Evolutionary conservation across 2,797 vertebrate species (phyloP).

Genomic region (Limnodromus scolopaceus): DNA sequence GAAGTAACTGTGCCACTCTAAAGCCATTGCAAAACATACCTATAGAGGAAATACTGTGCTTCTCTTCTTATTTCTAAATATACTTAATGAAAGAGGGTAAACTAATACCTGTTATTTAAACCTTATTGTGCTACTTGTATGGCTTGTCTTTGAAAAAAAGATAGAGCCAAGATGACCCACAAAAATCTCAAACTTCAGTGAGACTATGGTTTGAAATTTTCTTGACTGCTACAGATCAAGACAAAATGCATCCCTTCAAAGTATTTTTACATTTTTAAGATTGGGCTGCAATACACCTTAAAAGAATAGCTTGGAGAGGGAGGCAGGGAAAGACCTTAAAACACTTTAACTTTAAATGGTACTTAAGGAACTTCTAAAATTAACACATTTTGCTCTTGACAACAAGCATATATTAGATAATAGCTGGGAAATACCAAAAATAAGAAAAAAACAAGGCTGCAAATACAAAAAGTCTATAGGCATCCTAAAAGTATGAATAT

Average conservation of each 20-base stretch:
- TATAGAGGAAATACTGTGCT: background rate
- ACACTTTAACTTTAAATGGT: background rate
- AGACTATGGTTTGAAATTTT: background rate
- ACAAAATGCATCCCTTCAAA: background rate
- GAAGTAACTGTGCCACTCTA: background rate
- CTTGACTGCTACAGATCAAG: background rate
- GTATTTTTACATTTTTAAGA: background rate
- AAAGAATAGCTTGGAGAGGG: background rate
- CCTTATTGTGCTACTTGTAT: background rate
- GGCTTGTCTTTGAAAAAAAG: background rate
- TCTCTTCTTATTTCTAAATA: background rate
- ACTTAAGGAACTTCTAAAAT: background rate
- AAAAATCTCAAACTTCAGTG: background rate
- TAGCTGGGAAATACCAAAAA: background rate
- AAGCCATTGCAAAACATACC: background rate
- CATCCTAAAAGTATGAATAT: background rate
- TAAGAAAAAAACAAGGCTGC: background rate
- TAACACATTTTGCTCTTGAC: background rate
- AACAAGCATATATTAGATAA: background rate
- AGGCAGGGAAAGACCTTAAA: background rate
- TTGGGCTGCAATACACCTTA: background rate
- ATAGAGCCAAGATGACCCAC: background rate
- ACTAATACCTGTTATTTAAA: background rate
- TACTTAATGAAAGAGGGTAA: background rate
- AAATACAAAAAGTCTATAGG: background rate